Percentiles rank a stretch among this genome's conserved stretches.
Conservation (phyloP, 2,888 invertebrate species). For the Leucophenga maculata region DNA sequence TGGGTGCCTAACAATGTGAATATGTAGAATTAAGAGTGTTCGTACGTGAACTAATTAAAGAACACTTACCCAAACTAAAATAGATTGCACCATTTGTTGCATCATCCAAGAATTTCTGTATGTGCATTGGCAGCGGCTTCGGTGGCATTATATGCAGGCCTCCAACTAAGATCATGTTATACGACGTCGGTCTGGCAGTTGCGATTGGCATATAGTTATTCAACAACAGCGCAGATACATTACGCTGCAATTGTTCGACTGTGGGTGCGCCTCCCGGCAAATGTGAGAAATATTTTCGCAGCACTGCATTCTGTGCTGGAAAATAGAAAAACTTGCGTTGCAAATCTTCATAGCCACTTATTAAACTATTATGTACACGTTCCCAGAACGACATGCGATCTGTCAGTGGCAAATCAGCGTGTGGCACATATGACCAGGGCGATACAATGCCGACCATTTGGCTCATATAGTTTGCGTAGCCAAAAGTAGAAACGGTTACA, state of each 20-base stretch:
- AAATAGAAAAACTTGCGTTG: slow-evolving; percentile 56
- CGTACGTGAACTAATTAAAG: no score
- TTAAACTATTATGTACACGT: slow-evolving; percentile 73
- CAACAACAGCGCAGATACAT: slow-evolving; percentile 70
- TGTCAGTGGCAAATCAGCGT: slow-evolving; percentile 69
- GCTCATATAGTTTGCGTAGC: slow-evolving; percentile 69
- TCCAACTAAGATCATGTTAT: slow-evolving; percentile 65
- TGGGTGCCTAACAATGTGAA: slow-evolving; percentile 65
- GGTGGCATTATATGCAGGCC: slow-evolving; percentile 60
- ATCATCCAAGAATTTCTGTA: slow-evolving; percentile 67
- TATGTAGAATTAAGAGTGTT: no score
- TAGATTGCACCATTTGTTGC: slow-evolving; percentile 71
- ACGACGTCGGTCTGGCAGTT: slow-evolving; percentile 68
- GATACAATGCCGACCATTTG: slow-evolving; percentile 70
- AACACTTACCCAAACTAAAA: slow-evolving; percentile 69
- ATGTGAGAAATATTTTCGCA: slow-evolving; percentile 56
- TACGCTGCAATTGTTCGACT: slow-evolving; percentile 70
- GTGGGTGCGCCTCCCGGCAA: slow-evolving; percentile 59
- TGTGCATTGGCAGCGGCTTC: slow-evolving; percentile 56
- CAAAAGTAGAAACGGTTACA: slow-evolving; percentile 67
- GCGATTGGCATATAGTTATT: slow-evolving; percentile 72
- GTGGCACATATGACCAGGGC: slow-evolving; percentile 72
- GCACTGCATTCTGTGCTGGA: slow-evolving; percentile 60
- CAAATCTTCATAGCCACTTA: slow-evolving; percentile 54
- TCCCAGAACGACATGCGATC: slow-evolving; percentile 74